These are phyloP conservation scores for Theocolax elegans DNA, from an alignment of 1,140 invertebrate species.

Conservation along the genomic window DNA sequence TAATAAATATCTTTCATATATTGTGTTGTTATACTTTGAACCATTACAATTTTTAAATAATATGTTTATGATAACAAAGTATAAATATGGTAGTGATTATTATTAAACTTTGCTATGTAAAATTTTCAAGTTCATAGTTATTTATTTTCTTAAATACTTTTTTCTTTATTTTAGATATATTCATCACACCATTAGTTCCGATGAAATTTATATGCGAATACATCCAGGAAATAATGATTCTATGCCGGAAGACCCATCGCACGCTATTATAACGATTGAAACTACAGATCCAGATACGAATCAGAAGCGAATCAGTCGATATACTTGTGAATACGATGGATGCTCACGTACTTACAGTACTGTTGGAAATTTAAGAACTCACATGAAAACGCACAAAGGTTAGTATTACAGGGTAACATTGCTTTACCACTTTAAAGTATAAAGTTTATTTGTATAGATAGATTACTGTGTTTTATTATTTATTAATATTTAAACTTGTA, in stretches of 20 bases:
- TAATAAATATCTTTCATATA: no score
- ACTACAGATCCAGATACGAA: conserved; percentile 73
- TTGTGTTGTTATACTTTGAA: no score
- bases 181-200: conserved; percentile 74
- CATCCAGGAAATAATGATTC: conserved; percentile 70
- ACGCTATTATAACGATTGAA: conserved; percentile 77
- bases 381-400: conserved; percentile 97
- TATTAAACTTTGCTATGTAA: no score
- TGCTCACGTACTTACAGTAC: conserved; percentile 93
- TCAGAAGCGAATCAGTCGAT: conserved; percentile 76
- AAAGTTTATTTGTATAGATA: no score
- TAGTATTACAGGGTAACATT: conserved; percentile 39
- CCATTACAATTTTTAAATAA: no score
- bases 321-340: conserved; percentile 89
- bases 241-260: conserved; percentile 74
- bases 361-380: conserved; percentile 92
- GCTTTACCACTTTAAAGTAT: neutral
- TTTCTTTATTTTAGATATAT: conserved; percentile 70
- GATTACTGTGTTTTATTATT: neutral
- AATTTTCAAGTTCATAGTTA: no score
- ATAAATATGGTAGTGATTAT: no score
- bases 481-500: neutral
- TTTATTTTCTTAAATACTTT: neutral
- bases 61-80: no score
- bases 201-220: conserved; percentile 79